Conservation (phyloP, 1,140 invertebrate species). For the Drosophila athabasca region DNA sequence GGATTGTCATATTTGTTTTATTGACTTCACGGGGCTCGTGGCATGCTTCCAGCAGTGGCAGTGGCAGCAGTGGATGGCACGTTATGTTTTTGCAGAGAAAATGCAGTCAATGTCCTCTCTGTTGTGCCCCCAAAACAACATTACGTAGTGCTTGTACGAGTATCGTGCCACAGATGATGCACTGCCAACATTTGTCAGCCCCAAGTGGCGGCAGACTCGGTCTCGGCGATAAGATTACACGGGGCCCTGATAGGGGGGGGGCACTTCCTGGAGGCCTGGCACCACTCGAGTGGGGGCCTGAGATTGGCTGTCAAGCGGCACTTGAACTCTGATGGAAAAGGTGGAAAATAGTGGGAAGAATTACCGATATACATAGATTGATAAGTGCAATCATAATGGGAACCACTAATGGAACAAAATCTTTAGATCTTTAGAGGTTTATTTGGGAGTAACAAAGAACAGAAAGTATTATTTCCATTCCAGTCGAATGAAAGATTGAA, state of each 20-base stretch:
- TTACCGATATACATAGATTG: too few species aligned
- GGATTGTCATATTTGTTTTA: slow-evolving; percentile 75
- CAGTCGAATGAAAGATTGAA: too few species aligned
- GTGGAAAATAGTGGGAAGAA: too few species aligned
- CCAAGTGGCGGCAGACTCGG: slow-evolving; percentile 45
- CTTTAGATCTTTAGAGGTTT: too few species aligned
- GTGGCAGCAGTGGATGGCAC: not conserved
- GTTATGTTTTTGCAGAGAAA: slow-evolving; percentile 55
- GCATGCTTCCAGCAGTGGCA: slow-evolving; percentile 20
- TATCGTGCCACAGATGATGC: slow-evolving; percentile 47
- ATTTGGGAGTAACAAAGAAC: too few species aligned
- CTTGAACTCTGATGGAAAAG: not conserved
- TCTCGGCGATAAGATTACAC: slow-evolving; percentile 59
- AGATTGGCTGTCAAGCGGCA: slow-evolving; percentile 26
- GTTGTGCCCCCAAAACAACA: slow-evolving; percentile 47
- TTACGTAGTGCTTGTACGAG: not conserved
- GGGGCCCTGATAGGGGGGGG: slow-evolving; percentile 41
- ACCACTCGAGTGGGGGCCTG: slow-evolving; percentile 5
- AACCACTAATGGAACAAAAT: too few species aligned
- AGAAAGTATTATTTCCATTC: too few species aligned
- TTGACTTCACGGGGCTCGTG: slow-evolving; percentile 49
- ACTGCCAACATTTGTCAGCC: slow-evolving; percentile 70
- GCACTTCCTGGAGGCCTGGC: slow-evolving; percentile 58
- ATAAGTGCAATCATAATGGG: too few species aligned
- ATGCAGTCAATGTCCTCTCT: slow-evolving; percentile 79